Percentiles rank a stretch among this genome's conserved stretches.
phyloP scores from a whole-genome alignment of 2,888 invertebrate genomes.

The Pachydiplax longipennis region DNA sequence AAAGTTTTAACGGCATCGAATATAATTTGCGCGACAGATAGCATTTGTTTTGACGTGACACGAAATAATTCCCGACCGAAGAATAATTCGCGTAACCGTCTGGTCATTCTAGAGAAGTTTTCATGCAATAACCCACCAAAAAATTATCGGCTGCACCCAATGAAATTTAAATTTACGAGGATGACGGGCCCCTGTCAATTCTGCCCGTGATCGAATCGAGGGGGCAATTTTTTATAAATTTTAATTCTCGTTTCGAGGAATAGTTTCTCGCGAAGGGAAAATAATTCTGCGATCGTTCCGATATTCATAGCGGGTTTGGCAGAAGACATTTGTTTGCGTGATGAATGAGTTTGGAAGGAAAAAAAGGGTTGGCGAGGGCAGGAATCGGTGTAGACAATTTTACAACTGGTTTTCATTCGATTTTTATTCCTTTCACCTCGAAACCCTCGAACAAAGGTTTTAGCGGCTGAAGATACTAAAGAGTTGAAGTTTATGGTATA shows the following conservation, averaged over 20 bases:
- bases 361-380: background rate
- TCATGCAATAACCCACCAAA: background rate
- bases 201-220: background rate
- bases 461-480: too few species aligned
- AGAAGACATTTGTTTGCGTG: background rate
- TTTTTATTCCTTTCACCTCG: too few species aligned
- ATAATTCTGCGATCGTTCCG: background rate
- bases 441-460: too few species aligned
- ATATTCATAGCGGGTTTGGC: background rate
- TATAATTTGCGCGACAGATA: too few species aligned
- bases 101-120: background rate
- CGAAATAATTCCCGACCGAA: background rate
- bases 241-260: background rate
- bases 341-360: background rate
- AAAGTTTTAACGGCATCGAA: too few species aligned
- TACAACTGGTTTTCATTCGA: too few species aligned
- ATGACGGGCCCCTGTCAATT: background rate
- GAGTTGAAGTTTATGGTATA: too few species aligned
- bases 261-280: background rate
- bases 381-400: background rate
- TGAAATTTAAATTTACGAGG: background rate
- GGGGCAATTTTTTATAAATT: background rate
- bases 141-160: background rate
- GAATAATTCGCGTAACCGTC: background rate
- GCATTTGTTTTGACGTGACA: background rate